Percentiles rank a stretch among this genome's conserved stretches.
phyloP scores from a whole-genome alignment of 2,113 vertebrate species.

The Leucopternis melanops region DNA sequence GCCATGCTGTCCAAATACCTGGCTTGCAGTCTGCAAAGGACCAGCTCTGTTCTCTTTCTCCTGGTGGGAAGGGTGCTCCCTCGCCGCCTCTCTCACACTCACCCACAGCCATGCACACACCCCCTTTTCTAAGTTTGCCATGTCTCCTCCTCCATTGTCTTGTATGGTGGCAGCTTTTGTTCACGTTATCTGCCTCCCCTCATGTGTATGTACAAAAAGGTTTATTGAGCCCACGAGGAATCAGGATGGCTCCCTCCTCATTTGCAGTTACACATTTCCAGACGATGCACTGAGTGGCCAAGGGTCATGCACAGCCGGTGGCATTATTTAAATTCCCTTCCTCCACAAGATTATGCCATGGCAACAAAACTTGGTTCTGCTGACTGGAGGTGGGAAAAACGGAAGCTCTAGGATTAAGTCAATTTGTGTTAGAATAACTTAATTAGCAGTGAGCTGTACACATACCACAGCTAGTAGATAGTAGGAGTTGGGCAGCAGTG shows the following conservation, averaged over 20 bases:
- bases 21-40: background rate
- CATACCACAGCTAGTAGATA: background rate
- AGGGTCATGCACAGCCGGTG: constrained; percentile 56
- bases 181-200: background rate
- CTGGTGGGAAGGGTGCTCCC: background rate
- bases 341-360: constrained; percentile 66
- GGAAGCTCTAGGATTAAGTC: constrained; percentile 65
- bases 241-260: background rate
- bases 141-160: constrained; percentile 10
- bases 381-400: constrained; percentile 57
- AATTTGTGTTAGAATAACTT: constrained; percentile 63
- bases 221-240: background rate
- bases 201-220: background rate
- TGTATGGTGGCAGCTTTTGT: background rate
- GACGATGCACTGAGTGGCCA: background rate
- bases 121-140: background rate
- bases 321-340: constrained; percentile 77
- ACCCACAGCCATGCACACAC: background rate
- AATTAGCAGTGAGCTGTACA: constrained; percentile 36
- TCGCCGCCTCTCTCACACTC: background rate
- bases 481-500: background rate
- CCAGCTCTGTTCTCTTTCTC: background rate
- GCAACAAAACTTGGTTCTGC: constrained; percentile 72
- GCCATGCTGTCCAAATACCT: background rate
- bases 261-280: background rate